phyloP scores from a whole-genome alignment of 2,888 invertebrate species.

The Dastarcus helophoroides region DNA sequence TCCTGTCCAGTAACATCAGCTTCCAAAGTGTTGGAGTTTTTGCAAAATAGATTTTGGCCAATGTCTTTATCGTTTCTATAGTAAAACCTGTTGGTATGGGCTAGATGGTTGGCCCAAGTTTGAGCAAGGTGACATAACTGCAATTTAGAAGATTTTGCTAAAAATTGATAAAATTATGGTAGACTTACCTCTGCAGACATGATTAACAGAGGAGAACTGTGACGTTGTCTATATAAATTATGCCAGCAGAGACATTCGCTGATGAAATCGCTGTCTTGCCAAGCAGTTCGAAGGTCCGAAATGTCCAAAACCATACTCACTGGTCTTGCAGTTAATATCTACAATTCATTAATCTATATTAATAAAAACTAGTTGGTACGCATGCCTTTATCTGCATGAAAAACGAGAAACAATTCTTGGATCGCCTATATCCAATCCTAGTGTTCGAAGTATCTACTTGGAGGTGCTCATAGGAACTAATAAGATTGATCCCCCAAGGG shows the following conservation, averaged over 20 bases:
- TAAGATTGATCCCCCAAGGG: too few species aligned
- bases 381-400: neutral
- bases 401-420: too few species aligned
- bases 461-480: too few species aligned
- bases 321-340: conserved; percentile 55
- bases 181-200: conserved; percentile 61
- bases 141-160: conserved; percentile 22
- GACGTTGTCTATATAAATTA: conserved; percentile 68
- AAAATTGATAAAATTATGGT: neutral
- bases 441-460: too few species aligned
- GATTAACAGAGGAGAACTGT: conserved; percentile 58
- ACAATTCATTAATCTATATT: conserved; percentile 19
- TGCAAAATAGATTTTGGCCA: conserved; percentile 70
- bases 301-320: conserved; percentile 60
- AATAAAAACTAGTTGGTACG: neutral
- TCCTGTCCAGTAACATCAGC: conserved; percentile 57
- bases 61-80: conserved; percentile 66
- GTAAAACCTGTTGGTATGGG: conserved; percentile 67
- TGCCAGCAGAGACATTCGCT: conserved; percentile 74
- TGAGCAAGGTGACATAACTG: conserved; percentile 73
- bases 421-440: too few species aligned
- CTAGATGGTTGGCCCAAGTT: conserved; percentile 79
- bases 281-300: conserved; percentile 60
- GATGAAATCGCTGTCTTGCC: conserved; percentile 73
- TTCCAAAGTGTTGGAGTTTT: conserved; percentile 54